A percentile compares a stretch with the other conserved stretches of the same genome.
phyloP scores from a whole-genome alignment of 2,797 vertebrate species.

The Clarias fuscus region DNA sequence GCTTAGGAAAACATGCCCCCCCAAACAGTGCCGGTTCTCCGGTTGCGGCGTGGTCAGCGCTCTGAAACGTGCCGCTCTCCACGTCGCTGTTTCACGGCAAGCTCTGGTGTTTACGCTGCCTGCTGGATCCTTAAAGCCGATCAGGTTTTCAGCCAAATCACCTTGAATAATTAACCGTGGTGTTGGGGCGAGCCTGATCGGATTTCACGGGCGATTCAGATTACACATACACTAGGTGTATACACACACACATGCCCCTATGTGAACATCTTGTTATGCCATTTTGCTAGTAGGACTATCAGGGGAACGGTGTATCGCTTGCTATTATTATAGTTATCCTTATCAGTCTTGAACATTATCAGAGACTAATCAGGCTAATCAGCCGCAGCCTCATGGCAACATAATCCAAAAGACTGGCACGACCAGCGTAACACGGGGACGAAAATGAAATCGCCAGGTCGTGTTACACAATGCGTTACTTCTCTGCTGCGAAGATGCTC shows the following conservation, averaged over 20 bases:
- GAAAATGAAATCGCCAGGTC: constrained; percentile 44
- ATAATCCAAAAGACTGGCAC: constrained; percentile 67
- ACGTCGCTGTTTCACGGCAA: constrained; percentile 39
- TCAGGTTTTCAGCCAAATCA: constrained; percentile 74
- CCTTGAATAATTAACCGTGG: constrained; percentile 76
- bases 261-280: constrained; percentile 39
- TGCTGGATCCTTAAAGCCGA: constrained; percentile 69
- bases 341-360: constrained; percentile 47
- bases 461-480: constrained; percentile 62
- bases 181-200: constrained; percentile 69
- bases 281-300: constrained; percentile 49
- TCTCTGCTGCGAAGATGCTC: constrained; percentile 66
- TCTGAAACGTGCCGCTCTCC: background rate
- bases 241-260: constrained; percentile 44
- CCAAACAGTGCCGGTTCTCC: constrained; percentile 41
- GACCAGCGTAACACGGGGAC: constrained; percentile 11
- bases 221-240: constrained; percentile 65
- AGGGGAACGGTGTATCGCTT: constrained; percentile 51
- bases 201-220: constrained; percentile 69
- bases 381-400: constrained; percentile 66
- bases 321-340: constrained; percentile 27
- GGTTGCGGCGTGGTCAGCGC: constrained; percentile 39
- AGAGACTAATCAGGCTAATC: constrained; percentile 64
- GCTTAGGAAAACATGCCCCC: constrained; percentile 40
- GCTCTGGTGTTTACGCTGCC: constrained; percentile 50